A percentile compares a stretch with the other conserved stretches of the same genome.
Conservation (phyloP, 1,140 invertebrate species). For the Brachionus calyciflorus region DNA sequence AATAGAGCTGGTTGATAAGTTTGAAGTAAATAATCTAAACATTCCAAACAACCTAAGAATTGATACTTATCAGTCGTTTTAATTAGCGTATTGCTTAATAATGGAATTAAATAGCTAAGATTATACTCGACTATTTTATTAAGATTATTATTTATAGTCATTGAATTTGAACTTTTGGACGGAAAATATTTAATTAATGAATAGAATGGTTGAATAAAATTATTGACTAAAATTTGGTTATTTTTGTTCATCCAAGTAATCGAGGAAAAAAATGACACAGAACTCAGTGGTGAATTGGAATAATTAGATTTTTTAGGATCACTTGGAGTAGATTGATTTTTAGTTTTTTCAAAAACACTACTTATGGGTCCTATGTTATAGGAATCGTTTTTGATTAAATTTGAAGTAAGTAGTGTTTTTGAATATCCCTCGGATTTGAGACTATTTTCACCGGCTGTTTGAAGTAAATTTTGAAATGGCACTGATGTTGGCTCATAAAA, state of each 20-base stretch:
- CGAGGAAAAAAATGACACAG: neutral
- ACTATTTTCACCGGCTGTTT: neutral
- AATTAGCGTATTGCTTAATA: neutral
- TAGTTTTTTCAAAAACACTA: neutral
- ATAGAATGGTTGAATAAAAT: constrained; percentile 33
- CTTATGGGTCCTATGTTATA: constrained; percentile 25
- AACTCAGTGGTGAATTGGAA: neutral
- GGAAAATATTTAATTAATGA: constrained; percentile 36
- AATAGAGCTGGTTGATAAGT: constrained; percentile 37
- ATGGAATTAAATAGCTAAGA: constrained; percentile 30
- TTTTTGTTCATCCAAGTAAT: constrained; percentile 6
- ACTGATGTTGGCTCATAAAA: constrained; percentile 7
- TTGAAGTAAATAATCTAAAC: constrained; percentile 28
- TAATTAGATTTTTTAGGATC: neutral
- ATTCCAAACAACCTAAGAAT: constrained; percentile 27
- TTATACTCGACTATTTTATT: constrained; percentile 33
- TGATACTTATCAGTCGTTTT: constrained; percentile 11
- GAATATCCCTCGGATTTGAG: neutral
- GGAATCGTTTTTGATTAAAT: neutral
- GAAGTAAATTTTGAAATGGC: constrained; percentile 15
- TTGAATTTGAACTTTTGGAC: neutral
- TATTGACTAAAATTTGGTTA: constrained; percentile 25
- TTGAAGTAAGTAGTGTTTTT: neutral
- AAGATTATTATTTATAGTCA: neutral
- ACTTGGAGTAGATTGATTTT: neutral